Conservation (phyloP, 1,140 invertebrate species). For the Archivesica marissinica region DNA sequence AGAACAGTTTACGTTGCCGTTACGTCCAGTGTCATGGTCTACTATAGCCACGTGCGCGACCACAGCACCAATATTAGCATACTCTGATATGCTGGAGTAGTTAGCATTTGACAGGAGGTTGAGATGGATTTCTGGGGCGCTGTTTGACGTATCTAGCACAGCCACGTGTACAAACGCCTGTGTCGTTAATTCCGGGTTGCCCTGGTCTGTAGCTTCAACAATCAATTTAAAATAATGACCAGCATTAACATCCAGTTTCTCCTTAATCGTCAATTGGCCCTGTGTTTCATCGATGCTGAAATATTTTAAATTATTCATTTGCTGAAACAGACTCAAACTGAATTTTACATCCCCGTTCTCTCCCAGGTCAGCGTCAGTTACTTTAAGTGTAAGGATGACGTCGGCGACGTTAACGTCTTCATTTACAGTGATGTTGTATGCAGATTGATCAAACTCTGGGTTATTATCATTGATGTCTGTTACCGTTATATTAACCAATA, state of each 20-base stretch:
- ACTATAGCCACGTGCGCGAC: conserved; percentile 70
- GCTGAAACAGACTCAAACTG: conserved; percentile 86
- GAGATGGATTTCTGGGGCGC: conserved; percentile 77
- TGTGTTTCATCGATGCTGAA: conserved; percentile 64
- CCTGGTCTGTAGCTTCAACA: conserved; percentile 68
- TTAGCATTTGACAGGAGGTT: conserved; percentile 67
- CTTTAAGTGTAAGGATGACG: conserved; percentile 86
- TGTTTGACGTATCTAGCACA: conserved; percentile 80
- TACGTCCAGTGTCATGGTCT: conserved; percentile 70
- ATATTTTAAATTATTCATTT: conserved; percentile 63
- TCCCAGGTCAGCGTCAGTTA: conserved; percentile 91
- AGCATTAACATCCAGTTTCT: conserved; percentile 62
- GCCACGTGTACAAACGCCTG: conserved; percentile 73
- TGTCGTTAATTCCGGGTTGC: conserved; percentile 62
- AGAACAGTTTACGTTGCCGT: conserved; percentile 70
- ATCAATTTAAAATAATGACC: conserved; percentile 68
- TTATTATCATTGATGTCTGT: conserved; percentile 82
- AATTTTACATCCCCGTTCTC: conserved; percentile 91
- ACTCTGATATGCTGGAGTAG: conserved; percentile 65
- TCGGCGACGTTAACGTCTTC: conserved; percentile 65
- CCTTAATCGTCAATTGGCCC: conserved; percentile 62
- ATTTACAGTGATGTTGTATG: conserved; percentile 88
- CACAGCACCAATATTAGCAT: conserved; percentile 68
- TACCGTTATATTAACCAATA: conserved; percentile 87
- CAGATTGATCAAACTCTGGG: conserved; percentile 91